Percentiles rank a stretch among this genome's conserved stretches.
These are phyloP conservation scores for Meloidogyne floridensis DNA, from an alignment of 1,140 invertebrate genomes.

Conservation along the genomic window DNA sequence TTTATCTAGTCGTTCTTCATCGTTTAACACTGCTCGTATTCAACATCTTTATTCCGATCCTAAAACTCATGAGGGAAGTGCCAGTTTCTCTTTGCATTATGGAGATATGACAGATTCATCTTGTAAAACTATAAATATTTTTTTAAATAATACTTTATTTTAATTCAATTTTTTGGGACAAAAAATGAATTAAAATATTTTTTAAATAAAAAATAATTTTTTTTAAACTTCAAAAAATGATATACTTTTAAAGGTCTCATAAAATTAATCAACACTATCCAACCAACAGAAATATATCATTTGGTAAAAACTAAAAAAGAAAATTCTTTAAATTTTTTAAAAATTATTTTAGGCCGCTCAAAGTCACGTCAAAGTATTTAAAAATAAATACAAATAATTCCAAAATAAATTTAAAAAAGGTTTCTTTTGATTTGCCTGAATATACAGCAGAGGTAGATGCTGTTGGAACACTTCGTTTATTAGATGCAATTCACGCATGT, in stretches of 20 bases:
- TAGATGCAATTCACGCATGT: slow-evolving; percentile 93
- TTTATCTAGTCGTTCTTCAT: slow-evolving; percentile 88
- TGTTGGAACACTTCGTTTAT: slow-evolving; percentile 87
- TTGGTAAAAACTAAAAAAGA: slow-evolving; percentile 67
- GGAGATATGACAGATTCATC: slow-evolving; percentile 78
- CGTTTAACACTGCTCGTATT: slow-evolving; percentile 93
- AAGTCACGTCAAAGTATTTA: slow-evolving; percentile 92
- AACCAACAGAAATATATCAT: slow-evolving; percentile 95
- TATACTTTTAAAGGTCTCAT: slow-evolving; percentile 79
- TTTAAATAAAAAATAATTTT: not conserved
- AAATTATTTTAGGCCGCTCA: slow-evolving; percentile 78
- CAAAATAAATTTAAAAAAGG: slow-evolving; percentile 68
- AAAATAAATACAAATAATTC: slow-evolving; percentile 4
- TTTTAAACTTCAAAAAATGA: not conserved
- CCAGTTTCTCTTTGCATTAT: slow-evolving; percentile 87
- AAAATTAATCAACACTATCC: slow-evolving; percentile 83
- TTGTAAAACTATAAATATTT: not conserved
- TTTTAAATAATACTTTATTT: not conserved
- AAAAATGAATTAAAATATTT: not conserved
- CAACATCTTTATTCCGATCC: slow-evolving; percentile 88
- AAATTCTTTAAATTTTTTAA: not conserved
- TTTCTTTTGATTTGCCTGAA: slow-evolving; percentile 94
- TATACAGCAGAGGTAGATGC: slow-evolving; percentile 99
- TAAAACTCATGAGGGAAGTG: slow-evolving; percentile 50
- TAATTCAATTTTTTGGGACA: not conserved